Evolutionary conservation across 37 sponge, comb jelly and placozoan genomes (phyloP), one percentile per base, ranked within the genome.

Genomic region (Eunapius fragilis): DNA sequence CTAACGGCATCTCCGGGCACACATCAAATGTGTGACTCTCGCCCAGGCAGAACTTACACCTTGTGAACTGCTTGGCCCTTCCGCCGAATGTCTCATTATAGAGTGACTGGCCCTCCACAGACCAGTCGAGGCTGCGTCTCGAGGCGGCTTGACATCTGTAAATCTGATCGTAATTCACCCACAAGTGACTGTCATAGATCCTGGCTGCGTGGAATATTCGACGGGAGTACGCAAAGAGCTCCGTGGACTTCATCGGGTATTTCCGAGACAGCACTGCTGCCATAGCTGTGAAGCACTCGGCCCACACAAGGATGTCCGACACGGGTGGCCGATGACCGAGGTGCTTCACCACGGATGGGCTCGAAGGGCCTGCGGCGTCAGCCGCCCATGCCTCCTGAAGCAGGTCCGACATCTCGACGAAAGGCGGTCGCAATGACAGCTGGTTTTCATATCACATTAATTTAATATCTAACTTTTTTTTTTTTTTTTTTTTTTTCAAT

Each of bases 11-110:
- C 58, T 58, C 58, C 1, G 74, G 74, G 74, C 80, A 80, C 25
- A 6, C n/a, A 2, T n/a, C 67, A 25, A 58, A 4, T 38, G 67
- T 48, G 68, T 37, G 50, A 27, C 12, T 25, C 31, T 80, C 80
- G 28, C 49, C 25, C 25, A 48, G 14, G 50, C 80, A 80, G 28
- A 48, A 58, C 24, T 45, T 48, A 22, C 80, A 80, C 47, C 80
- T n/a, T 23, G 49, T 38, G 25, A 10, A 31, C 31, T 25, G 31
- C 80, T 50, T 80, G 49, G 80, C 80, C 50, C 80, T 38, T 50
- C 80, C 80, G 1, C 45, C 50, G 27, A 84, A 89, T 33, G 89
- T 33, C 68, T 89, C 74, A 49, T 84, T 88, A 69, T 82, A 82
- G 31, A 88, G 71, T 3, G n/a, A 32, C 13, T 36, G 30, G 35